phyloP scores from a whole-genome alignment of 2,113 vertebrate species.

The Apodemus speciosus region DNA sequence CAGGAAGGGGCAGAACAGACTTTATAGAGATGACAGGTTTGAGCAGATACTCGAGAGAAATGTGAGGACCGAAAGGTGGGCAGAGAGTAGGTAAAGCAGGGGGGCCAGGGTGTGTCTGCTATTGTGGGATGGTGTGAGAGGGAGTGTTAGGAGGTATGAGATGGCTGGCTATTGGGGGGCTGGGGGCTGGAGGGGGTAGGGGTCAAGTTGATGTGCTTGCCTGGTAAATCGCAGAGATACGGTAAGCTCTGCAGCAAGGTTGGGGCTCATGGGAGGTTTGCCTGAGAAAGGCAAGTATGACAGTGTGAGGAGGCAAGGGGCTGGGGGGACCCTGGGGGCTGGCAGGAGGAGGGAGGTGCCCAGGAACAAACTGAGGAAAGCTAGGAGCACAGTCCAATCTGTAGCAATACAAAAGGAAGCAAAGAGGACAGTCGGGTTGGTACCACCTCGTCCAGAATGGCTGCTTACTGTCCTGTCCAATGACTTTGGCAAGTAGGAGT shows the following conservation, averaged over 20 bases:
- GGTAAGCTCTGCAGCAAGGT: not conserved
- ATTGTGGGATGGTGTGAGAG: no score
- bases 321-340: not conserved
- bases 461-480: no score
- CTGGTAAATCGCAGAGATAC: not conserved
- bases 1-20: not conserved
- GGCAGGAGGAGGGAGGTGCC: accelerated
- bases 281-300: not conserved
- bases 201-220: not conserved
- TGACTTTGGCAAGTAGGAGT: not conserved
- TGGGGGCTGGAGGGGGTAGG: no score
- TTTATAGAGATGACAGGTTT: not conserved
- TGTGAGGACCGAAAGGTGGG: not conserved
- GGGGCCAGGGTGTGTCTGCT: no score
- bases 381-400: not conserved
- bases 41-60: not conserved
- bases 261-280: not conserved
- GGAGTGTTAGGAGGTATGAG: not conserved
- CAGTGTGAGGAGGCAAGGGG: not conserved
- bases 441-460: not conserved
- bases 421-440: not conserved
- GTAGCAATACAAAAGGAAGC: not conserved
- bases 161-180: not conserved
- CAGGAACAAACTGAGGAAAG: not conserved
- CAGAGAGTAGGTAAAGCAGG: not conserved